Base-by-base conservation (phyloP, 30 jellyfish, hydroid and myxozoan species). In the Sanderia malayensis region DNA sequence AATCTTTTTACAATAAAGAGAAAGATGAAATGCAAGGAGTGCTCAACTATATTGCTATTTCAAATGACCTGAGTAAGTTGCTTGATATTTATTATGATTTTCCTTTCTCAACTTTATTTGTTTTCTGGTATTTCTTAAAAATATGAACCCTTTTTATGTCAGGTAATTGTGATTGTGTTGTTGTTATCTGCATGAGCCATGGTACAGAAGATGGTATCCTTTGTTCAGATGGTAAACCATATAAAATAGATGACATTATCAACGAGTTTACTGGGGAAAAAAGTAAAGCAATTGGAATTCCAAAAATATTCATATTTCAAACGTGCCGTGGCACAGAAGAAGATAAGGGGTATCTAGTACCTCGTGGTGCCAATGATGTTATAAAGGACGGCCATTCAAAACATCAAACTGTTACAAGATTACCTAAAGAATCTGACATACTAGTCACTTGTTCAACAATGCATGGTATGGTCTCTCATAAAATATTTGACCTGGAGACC, bases 361-460 rank as follows among this genome's bases (percentile, higher is more conserved):
- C 61, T 2, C 62, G 91, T 19, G 91, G 95, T 21, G 65, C 45
- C 10, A 31, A 61, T 17, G 33, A 34, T 32, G 44, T 70, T 20
- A 31, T 23, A 2, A 62, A 59, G 58, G 68, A 37, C 21, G 41
- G 23, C 41, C 31, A 25, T 0, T n/a, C 77, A 23, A 44, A 74
- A 10, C 25, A 58, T 21, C n/a, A n/a, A n/a, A n/a, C n/a, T n/a
- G n/a, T n/a, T n/a, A n/a, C n/a, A n/a, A n/a, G n/a, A n/a, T n/a
- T n/a, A n/a, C 94, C 95, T 13, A 83, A 88, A 1, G 87, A 73
- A 44, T 65, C 89, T 31, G 88, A 83, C 57, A 73, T 73, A 23
- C 59, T 83, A 24, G 21, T 83, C 23, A 63, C 63, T 2, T 73
- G 46, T 44, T 70, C 95, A 8, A 73, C 95, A 10, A 74, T 84